Percentiles rank a stretch among this genome's conserved stretches.
Conservation (phyloP, 2,797 vertebrate species). For the Rhincodon typus region DNA sequence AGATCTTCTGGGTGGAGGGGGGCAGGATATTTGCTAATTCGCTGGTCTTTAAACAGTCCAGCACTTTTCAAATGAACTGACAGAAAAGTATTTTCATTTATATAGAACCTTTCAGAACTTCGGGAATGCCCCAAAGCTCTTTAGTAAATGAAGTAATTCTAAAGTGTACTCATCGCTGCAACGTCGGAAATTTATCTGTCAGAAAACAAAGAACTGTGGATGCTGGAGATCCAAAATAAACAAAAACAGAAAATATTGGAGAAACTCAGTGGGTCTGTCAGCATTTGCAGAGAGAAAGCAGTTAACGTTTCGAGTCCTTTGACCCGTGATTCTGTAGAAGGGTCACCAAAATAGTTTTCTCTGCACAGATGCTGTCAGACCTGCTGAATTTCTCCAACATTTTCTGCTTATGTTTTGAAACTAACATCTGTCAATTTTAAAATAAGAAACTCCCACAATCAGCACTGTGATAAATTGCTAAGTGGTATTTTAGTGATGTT, state of each 20-base stretch:
- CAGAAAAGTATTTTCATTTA: background rate
- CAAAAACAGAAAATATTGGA: no score
- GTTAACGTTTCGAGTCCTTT: no score
- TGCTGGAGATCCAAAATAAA: no score
- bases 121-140: no score
- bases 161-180: background rate
- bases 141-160: background rate
- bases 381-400: no score
- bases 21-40: background rate
- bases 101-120: background rate
- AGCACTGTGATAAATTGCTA: background rate
- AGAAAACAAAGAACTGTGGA: no score
- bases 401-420: no score
- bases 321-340: no score
- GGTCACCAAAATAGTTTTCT: no score
- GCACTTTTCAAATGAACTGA: background rate
- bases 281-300: no score
- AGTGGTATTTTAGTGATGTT: background rate
- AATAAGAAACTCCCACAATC: background rate
- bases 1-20: background rate
- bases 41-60: background rate
- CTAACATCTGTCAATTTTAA: background rate
- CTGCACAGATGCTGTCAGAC: no score
- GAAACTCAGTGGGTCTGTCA: no score
- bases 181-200: background rate